Evolutionary conservation across 2,797 vertebrate genomes (phyloP).

Genomic region (Malacoctenus gilli): DNA sequence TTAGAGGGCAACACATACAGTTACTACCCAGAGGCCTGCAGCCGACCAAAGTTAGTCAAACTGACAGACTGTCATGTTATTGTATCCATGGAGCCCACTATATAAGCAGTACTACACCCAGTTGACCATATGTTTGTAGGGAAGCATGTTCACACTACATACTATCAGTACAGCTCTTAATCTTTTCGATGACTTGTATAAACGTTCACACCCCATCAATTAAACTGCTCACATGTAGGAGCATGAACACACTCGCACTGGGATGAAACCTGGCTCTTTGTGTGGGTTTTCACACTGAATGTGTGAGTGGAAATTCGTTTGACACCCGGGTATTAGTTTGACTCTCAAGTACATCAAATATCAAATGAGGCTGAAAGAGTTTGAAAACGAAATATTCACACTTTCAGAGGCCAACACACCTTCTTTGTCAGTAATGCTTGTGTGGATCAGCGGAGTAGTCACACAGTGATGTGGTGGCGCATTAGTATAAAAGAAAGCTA

Average conservation of each 20-base stretch:
- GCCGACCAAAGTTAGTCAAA: constrained; percentile 50
- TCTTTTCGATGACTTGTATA: constrained; percentile 31
- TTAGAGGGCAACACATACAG: constrained; percentile 39
- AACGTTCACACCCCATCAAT: constrained; percentile 32
- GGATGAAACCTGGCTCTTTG: background rate
- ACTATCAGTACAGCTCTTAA: constrained; percentile 44
- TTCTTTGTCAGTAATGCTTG: constrained; percentile 35
- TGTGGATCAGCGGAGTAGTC: constrained; percentile 38
- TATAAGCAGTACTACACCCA: constrained; percentile 22
- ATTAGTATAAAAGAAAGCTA: constrained; percentile 62
- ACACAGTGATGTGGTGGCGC: constrained; percentile 46
- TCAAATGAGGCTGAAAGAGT: background rate
- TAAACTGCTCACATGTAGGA: background rate
- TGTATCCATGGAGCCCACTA: constrained; percentile 37
- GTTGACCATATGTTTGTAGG: constrained; percentile 39
- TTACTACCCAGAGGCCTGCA: constrained; percentile 25
- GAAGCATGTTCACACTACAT: constrained; percentile 19
- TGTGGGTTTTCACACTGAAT: background rate
- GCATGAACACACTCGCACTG: background rate
- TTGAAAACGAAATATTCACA: too few relatives aligned
- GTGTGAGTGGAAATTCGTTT: background rate
- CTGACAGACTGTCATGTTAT: constrained; percentile 58
- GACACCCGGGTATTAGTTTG: too few relatives aligned
- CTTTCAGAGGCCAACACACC: background rate
- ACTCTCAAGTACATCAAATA: constrained; percentile 6